Conservation (phyloP, 2,797 vertebrate species). For the Gambelia wislizenii region DNA sequence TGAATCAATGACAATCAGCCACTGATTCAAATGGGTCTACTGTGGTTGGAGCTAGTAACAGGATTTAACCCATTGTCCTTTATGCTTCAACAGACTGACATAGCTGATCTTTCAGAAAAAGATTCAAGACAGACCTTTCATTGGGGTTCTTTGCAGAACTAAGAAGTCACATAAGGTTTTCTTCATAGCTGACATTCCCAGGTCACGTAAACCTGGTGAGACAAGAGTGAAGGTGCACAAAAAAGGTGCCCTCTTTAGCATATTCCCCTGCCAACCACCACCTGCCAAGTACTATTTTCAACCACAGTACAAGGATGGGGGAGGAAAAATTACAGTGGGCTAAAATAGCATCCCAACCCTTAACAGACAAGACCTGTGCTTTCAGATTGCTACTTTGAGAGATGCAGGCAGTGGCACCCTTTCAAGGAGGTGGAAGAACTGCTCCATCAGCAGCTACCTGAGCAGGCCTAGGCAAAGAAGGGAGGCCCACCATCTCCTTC, state of each 20-base stretch:
- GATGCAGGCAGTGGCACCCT: neutral
- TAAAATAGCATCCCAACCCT: neutral
- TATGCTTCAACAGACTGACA: neutral
- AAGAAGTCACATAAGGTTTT: neutral
- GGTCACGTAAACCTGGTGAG: neutral
- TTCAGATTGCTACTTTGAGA: constrained; percentile 4
- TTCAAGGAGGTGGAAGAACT: neutral
- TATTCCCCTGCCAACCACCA: neutral
- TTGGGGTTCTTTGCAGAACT: neutral
- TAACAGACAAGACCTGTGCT: neutral
- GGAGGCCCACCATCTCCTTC: neutral
- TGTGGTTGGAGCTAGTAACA: neutral
- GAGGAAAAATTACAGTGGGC: neutral
- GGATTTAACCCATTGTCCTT: neutral
- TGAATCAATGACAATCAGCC: too few relatives aligned
- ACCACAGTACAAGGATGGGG: neutral
- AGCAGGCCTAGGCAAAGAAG: neutral
- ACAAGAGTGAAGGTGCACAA: neutral
- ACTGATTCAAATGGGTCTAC: too few relatives aligned
- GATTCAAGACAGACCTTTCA: neutral
- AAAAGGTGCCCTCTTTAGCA: neutral
- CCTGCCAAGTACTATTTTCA: neutral
- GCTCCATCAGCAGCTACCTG: neutral
- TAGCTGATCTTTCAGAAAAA: neutral
- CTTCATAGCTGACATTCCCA: neutral